Base-by-base conservation (phyloP, 2,113 vertebrate species). In the Peromyscus californicus region DNA sequence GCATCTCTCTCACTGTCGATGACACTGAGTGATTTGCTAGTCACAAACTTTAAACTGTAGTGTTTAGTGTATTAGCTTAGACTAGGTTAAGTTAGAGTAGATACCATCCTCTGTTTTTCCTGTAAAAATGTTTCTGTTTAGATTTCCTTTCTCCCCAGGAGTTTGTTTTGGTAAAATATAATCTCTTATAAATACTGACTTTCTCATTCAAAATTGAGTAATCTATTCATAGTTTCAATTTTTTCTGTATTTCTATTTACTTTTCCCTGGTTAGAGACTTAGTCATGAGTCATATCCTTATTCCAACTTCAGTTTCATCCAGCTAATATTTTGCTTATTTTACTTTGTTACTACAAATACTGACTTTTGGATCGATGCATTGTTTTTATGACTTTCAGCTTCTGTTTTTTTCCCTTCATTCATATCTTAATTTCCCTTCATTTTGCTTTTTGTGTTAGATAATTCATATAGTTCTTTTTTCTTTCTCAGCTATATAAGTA, bases 321-420 rank as follows among this genome's bases (percentile, higher is more conserved):
- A 54, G 21, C 17, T 90, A 31, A 51, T 70, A 6, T 31, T 96
- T 89, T 51, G 1, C 39, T 95, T 78, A 76, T 45, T 91, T 93
- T 88, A 42, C 3, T 93, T 95, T 85, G 45, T 86, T 90, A 39
- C 26, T 90, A 22, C n/a, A 85, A 75, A 26, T 54, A 86, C 5
- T 48, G 8, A 67, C 0, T 59, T 93, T 70, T 85, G n/a, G 9
- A 72, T 39, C 17, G 69, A 61, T 76, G 90, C 74, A 51, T 91
- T 92, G 67, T 78, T 95, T 82, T 80, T 54, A 75, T 87, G 19
- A 59, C 76, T 72, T 70, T n/a, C 36, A 10, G 5, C 6, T 90
- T 65, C 12, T 57, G 16, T 42, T 79, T 89, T 83, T 54, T 54
- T 3, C 13, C 54, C 0, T 63, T 61, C 42, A 17, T 48, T 65